A percentile compares a stretch with the other conserved stretches of the same genome.
Evolutionary conservation across 1,140 invertebrate genomes (phyloP).

Genomic region (Gonioctena quinquepunctata): DNA sequence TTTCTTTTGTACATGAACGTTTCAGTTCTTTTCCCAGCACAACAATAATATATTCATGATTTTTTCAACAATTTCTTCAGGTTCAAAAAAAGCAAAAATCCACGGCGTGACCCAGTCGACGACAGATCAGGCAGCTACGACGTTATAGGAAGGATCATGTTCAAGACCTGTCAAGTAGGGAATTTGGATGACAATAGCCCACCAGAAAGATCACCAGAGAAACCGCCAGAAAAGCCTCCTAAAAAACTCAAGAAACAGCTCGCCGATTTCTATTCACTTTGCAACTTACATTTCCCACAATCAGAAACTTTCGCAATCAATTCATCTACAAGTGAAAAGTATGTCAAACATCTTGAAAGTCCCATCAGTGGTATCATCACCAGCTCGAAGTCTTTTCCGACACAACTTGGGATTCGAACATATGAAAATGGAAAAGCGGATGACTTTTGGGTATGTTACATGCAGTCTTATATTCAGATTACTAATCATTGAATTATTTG

Average conservation of each 20-base stretch:
- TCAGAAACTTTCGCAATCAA: neutral
- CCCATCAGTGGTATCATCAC: neutral
- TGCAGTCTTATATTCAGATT: too few species aligned
- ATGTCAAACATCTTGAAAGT: neutral
- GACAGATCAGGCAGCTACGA: constrained; percentile 27
- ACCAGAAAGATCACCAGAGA: too few species aligned
- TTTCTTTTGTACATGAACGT: too few species aligned
- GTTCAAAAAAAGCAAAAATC: constrained; percentile 11
- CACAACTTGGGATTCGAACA: too few species aligned
- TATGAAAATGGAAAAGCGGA: too few species aligned
- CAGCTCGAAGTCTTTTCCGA: neutral
- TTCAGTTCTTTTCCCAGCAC: too few species aligned
- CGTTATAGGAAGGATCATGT: constrained; percentile 26
- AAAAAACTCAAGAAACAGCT: too few species aligned
- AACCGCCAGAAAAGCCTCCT: neutral
- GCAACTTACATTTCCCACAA: neutral
- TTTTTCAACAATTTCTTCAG: too few species aligned
- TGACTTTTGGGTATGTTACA: too few species aligned
- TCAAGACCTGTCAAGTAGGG: constrained; percentile 11
- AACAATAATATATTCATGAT: too few species aligned
- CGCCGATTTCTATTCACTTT: neutral
- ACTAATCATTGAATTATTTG: neutral
- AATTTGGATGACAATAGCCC: neutral
- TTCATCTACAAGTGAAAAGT: neutral
- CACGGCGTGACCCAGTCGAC: constrained; percentile 5